Evolutionary conservation across 92 coral and sea anemone species (phyloP), one percentile per base, ranked within the genome.

Genomic region (Porites divaricata): DNA sequence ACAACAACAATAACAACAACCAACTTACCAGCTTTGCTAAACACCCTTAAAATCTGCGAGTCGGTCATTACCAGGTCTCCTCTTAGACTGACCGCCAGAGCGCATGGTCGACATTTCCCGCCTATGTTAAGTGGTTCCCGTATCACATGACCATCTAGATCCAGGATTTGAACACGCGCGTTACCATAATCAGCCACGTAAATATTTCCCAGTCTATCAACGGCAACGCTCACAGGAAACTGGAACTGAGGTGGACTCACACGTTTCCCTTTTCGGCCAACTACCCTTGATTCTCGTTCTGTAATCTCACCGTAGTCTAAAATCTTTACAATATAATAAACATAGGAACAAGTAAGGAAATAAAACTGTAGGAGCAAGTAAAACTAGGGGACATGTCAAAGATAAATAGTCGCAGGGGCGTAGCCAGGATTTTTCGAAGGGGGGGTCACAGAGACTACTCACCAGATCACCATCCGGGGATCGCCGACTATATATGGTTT

Each of bases 151-250:
- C 99, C 98, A 22, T 83, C 85, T 41, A 56, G 9, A 50, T 83
- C 92, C 74, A 96, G 70, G 77, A 96, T 85, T 56, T 94, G 99
- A 68, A 94, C 83, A 64, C 99, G 95, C 21, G 85, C 89, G 77
- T 96, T 96, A 1, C 93, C 95, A 79, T 93, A 93, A 86, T 96
- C 99, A 57, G 96, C 95, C 24, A 96, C 95, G 70, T 94, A 90
- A 62, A 96, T 50, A 48, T 89, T 76, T 19, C 95, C 92, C 84
- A 78, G 86, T 45, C 83, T 54, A 78, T 94, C 93, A 48, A 87
- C 79, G 6, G 96, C 94, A 54, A 96, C 88, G 24, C 95, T 85
- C 85, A 90, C 87, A 25, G 99, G 99, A 9, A 70, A 70, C 74
- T 83, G 93, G 87, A 96, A 96, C 35, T 93, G 95, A 41, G 98